Evolutionary conservation across 2,113 vertebrate species (phyloP).

Genomic region (Glareola pratincola): DNA sequence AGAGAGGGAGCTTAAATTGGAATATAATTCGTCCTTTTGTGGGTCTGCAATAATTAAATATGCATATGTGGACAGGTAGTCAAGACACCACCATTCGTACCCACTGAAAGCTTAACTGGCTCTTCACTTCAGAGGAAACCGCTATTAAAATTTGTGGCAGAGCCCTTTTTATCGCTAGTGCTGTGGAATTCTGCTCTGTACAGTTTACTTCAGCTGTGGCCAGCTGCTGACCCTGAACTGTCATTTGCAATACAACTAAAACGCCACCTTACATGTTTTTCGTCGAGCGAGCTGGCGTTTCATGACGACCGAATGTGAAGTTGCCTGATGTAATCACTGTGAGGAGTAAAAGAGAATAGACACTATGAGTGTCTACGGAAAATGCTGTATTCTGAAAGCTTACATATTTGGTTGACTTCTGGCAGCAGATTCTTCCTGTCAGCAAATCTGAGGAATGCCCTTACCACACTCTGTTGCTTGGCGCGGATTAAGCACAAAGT

Average conservation of each 20-base stretch:
- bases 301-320: not conserved
- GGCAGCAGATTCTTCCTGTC: constrained; percentile 9
- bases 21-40: not conserved
- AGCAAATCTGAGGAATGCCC: constrained; percentile 42
- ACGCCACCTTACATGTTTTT: not conserved
- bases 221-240: not conserved
- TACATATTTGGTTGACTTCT: constrained; percentile 22
- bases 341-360: not conserved
- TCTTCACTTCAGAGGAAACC: not conserved
- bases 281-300: not conserved
- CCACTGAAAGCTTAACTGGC: not conserved
- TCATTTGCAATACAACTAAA: not conserved
- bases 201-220: not conserved
- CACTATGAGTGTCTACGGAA: not conserved
- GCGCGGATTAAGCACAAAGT: not conserved
- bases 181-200: not conserved
- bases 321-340: not conserved
- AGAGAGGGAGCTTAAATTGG: not conserved
- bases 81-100: not conserved
- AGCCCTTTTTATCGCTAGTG: not conserved
- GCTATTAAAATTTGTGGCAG: not conserved
- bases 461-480: not conserved
- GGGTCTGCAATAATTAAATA: not conserved
- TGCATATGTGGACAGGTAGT: not conserved
- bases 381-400: not conserved